Base-by-base conservation (phyloP, 2,113 vertebrate genomes). In the Collichthys lucidus region DNA sequence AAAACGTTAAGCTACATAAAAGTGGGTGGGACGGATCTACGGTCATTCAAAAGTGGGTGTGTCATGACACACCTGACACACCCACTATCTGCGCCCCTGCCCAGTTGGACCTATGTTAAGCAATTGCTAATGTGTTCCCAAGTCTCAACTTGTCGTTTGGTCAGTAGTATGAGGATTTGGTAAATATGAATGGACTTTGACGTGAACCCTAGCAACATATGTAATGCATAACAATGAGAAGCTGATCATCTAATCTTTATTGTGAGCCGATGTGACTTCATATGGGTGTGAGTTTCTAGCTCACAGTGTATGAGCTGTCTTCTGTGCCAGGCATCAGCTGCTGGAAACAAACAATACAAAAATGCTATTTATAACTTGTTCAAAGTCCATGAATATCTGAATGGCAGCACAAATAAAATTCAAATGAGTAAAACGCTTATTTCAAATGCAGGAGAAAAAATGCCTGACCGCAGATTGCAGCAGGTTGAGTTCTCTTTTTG, bases 351-450 rank as follows among this genome's bases (percentile, higher is more conserved):
- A 80, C 7, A 40, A 40, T 40, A 40, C 8, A 40, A 40, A 68
- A 74, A 31, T 22, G 14, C 24, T 74, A 77, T 73, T 68, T 50
- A 77, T 70, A 61, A 74, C 42, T 61, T 74, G 63, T 62, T 62
- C 29, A 67, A 55, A 80, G 44, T 74, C 81, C 60, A 44, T 56
- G 67, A 40, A 69, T 70, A 56, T 83, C 40, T 75, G 26, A 80
- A 62, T 31, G 16, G 49, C 59, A 67, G 40, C 49, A 22, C n/a
- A 73, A 60, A 81, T 62, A 29, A 71, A 49, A 83, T 74, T 42
- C 59, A 59, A 49, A 77, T 44, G 64, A 66, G 12, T 74, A 56
- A 66, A 14, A 70, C 22, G 67, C 55, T 65, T 70, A 56, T 53
- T 62, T 49, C 57, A 35, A 55, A 80, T 44, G n/a, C 42, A 68